Evolutionary conservation across 2,113 vertebrate genomes (phyloP).

Genomic region (Heteronetta atricapilla): DNA sequence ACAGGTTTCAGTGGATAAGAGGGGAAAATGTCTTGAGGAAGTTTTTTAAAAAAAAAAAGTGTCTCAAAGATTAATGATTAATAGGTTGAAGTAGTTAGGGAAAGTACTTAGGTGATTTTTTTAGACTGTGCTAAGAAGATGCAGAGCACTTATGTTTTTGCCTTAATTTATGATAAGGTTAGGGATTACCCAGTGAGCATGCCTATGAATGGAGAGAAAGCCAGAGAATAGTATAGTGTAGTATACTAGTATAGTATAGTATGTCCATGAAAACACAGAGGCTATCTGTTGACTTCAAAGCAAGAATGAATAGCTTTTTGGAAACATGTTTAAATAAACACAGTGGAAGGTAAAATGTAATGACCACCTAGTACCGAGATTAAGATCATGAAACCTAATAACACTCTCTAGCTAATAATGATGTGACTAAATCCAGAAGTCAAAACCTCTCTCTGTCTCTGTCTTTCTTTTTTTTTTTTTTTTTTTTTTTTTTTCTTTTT

Average conservation of each 20-base stretch:
- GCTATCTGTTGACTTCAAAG: not conserved
- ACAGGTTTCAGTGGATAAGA: not conserved
- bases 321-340: not conserved
- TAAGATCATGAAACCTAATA: not conserved
- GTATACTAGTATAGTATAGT: no score
- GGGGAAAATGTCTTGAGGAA: rapidly evolving
- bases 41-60: not conserved
- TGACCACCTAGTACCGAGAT: not conserved
- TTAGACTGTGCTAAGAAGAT: not conserved
- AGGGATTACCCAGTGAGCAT: not conserved
- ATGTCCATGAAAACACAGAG: not conserved
- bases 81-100: not conserved
- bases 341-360: not conserved
- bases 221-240: no score
- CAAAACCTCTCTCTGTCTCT: no score
- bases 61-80: not conserved
- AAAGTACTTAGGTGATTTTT: not conserved
- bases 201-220: not conserved
- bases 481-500: not conserved
- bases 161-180: not conserved
- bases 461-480: no score
- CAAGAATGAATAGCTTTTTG: not conserved
- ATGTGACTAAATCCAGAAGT: not conserved
- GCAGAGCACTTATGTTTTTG: not conserved
- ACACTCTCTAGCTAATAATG: not conserved